Evolutionary conservation across 2,113 vertebrate species (phyloP), one percentile per base, ranked within the genome.

Genomic region (Bostrychus sinensis): DNA sequence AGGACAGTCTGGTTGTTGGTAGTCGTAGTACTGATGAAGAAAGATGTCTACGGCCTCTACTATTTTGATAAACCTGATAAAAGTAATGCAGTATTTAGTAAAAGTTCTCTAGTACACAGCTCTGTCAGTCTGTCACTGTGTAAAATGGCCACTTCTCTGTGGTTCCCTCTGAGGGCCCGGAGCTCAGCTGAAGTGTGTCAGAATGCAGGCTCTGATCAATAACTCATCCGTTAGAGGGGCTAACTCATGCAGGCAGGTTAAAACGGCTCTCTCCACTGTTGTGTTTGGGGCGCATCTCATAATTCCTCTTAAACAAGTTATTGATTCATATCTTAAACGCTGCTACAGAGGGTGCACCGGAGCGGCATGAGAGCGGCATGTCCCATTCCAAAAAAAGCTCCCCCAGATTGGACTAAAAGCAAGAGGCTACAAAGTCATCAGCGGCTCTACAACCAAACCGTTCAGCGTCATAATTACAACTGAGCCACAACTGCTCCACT

Each of bases 381-480:
- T 56, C 32, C 20, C 12, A 28, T 46, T 51, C 41, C 30, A 28
- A 59, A 73, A 82, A 75, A 80, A n/a, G n/a, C 70, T 73, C 76
- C 62, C 45, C 55, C 16, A 60, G 66, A 83, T 68, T 16, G 19
- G 51, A 66, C 69, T 55, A 58, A 75, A 82, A 70, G 65, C 54
- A 74, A 59, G 67, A 58, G 1, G 22, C 71, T 63, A 75, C 67
- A 66, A 75, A 79, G 65, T 53, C 68, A 66, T 74, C 72, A 67
- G 75, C 64, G 68, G 66, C 55, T 12, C 64, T 56, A 83, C 79
- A 70, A 78, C 77, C 69, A 76, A 83, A 87, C 82, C 81, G 75
- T 80, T 87, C 75, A 80, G 68, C 81, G 72, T 50, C 30, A 23
- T 89, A 87, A 88, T 89, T 87, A 87, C 86, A 77, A 69, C 75